A percentile compares a stretch with the other conserved stretches of the same genome.
Conservation (phyloP, 2,113 vertebrate genomes). For the Hyperopisus bebe region DNA sequence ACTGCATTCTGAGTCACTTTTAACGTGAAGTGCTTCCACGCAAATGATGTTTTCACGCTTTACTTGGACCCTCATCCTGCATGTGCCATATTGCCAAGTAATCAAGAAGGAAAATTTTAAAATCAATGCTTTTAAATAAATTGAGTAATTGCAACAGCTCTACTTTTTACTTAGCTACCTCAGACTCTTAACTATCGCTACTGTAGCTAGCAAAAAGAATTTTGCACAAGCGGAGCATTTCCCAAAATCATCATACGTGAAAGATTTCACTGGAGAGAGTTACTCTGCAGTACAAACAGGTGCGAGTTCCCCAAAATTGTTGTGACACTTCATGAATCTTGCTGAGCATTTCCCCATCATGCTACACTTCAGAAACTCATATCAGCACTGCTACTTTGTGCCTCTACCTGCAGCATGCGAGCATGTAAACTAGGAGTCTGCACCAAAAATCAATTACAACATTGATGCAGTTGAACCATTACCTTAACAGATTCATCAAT, state of each 20-base stretch:
- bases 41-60: too few relatives aligned
- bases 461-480: not conserved
- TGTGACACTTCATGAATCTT: not conserved
- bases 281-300: not conserved
- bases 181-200: not conserved
- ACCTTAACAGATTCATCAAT: not conserved
- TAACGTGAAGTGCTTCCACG: too few relatives aligned
- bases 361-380: not conserved
- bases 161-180: not conserved
- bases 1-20: too few relatives aligned
- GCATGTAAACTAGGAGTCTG: not conserved
- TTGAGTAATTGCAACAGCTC: not conserved
- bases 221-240: not conserved
- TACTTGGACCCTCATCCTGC: too few relatives aligned
- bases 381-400: not conserved
- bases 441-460: not conserved
- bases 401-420: not conserved
- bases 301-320: not conserved
- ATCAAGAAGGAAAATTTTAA: too few relatives aligned
- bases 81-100: too few relatives aligned
- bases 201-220: too few relatives aligned
- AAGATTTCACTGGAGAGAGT: not conserved
- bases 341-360: not conserved
- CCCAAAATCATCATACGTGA: not conserved
- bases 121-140: too few relatives aligned